Base-by-base conservation (phyloP, 2,797 vertebrate species). In the Menidia menidia region DNA sequence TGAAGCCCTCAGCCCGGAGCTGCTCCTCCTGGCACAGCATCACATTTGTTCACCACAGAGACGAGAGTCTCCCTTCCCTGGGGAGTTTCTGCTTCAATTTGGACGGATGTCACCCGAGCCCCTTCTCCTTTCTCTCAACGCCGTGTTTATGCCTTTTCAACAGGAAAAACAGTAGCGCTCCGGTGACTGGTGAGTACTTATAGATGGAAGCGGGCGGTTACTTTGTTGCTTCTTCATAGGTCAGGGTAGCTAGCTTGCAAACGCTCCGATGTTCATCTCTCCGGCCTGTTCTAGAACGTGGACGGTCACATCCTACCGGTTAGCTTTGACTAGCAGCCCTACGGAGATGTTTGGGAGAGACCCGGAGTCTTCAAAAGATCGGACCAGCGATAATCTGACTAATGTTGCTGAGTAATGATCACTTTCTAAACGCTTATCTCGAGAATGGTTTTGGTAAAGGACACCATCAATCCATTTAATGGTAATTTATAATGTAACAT, bases 1-100 rank as follows among this genome's bases (percentile, higher is more conserved):
- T 75, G 73, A 72, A 53, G 43, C 42, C 30, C 13, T 59, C 25
- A 2, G 39, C 35, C 54, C 55, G 15, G 14, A 6, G 45, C 57
- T 70, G 53, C 51, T 58, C 51, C 41, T 84, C 50, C 63, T 78
- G 78, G 81, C 76, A 71, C 53, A 80, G 58, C 71, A 78, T 84
- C 84, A 61, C 69, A n/a, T 71, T 71, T 80, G 75, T 77, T 51
- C 75, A 25, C 18, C 53, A 35, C 9, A 39, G 78, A 80, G 56
- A 59, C 6, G 56, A 1, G 67, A 66, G n/a, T 30, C 9, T 30
- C 33, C 18, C 6, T 32, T 59, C 73, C 69, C 58, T 11, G 1
- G 70, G 60, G 75, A 68, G 31, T 61, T 1, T 33, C 4, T 45
- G 30, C 39, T 60, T 62, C 19, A 44, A 44, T 35, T 64, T 70